phyloP scores from a whole-genome alignment of 1,140 invertebrate genomes.

The Bombus huntii region DNA sequence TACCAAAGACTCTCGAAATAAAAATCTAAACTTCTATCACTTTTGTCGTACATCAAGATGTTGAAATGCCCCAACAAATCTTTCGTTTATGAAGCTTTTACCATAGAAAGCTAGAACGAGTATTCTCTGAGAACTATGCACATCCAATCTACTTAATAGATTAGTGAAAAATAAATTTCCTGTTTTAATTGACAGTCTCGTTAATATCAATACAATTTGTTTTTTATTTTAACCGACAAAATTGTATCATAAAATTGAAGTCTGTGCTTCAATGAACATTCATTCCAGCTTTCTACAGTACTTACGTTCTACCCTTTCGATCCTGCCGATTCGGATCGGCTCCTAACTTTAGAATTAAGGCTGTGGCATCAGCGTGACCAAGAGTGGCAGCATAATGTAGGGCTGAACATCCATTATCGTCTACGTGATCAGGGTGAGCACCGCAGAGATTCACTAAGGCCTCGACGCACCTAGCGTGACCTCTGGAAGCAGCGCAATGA shows the following conservation, averaged over 20 bases:
- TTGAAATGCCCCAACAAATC: not conserved
- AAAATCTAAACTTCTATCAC: not conserved
- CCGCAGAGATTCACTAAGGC: conserved; percentile 94
- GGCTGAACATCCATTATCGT: conserved; percentile 96
- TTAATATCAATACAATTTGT: not conserved
- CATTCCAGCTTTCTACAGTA: conserved; percentile 39
- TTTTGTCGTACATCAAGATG: not conserved
- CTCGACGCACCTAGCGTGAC: conserved; percentile 96
- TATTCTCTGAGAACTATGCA: not conserved
- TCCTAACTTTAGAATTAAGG: conserved; percentile 93
- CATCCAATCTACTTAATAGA: not conserved
- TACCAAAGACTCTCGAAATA: not conserved
- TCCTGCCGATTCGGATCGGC: conserved; percentile 96
- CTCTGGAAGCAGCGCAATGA: conserved; percentile 97
- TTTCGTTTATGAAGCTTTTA: not conserved
- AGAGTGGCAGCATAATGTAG: conserved; percentile 98
- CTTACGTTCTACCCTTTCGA: conserved; percentile 93
- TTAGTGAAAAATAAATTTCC: too few relatives aligned
- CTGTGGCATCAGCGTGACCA: conserved; percentile 96
- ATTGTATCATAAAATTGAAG: not conserved
- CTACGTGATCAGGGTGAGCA: conserved; percentile 90
- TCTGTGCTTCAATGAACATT: not conserved
- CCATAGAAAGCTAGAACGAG: not conserved
- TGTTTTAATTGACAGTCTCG: too few relatives aligned
- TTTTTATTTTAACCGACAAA: not conserved